phyloP scores from a whole-genome alignment of 2,888 invertebrate species.

The Lapara coniferarum region DNA sequence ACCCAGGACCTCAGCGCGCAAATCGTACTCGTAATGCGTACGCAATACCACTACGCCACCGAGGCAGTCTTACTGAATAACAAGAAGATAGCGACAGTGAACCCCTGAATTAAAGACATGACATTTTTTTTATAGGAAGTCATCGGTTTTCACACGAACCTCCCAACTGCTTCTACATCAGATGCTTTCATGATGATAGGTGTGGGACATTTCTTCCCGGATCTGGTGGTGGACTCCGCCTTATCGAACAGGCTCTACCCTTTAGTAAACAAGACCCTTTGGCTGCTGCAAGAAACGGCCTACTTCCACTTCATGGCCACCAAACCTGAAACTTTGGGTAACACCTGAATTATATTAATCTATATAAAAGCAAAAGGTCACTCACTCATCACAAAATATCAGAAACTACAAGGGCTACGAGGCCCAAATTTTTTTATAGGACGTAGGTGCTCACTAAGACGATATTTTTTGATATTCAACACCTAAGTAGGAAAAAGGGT shows the following conservation, averaged over 20 bases:
- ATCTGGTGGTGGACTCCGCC: conserved; percentile 69
- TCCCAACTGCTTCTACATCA: conserved; percentile 69
- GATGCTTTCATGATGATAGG: conserved; percentile 53
- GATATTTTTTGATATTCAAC: no score
- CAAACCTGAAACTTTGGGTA: conserved; percentile 86
- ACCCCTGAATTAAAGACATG: no score
- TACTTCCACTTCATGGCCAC: conserved; percentile 90
- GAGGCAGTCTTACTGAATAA: neutral
- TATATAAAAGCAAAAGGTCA: no score
- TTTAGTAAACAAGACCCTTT: conserved; percentile 31
- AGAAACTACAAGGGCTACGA: no score
- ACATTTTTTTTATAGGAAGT: neutral
- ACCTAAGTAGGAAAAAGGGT: no score
- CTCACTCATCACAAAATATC: no score
- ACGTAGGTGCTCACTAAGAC: no score
- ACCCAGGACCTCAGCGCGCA: no score
- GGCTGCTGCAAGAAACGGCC: conserved; percentile 44
- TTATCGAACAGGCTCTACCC: conserved; percentile 50
- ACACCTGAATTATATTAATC: neutral
- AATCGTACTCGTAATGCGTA: no score
- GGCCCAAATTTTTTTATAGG: no score
- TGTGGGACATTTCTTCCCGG: conserved; percentile 31
- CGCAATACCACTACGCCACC: no score
- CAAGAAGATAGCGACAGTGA: no score
- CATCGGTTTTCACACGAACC: conserved; percentile 83